phyloP scores from a whole-genome alignment of 2,888 invertebrate species.

The Tipula lateralis region DNA sequence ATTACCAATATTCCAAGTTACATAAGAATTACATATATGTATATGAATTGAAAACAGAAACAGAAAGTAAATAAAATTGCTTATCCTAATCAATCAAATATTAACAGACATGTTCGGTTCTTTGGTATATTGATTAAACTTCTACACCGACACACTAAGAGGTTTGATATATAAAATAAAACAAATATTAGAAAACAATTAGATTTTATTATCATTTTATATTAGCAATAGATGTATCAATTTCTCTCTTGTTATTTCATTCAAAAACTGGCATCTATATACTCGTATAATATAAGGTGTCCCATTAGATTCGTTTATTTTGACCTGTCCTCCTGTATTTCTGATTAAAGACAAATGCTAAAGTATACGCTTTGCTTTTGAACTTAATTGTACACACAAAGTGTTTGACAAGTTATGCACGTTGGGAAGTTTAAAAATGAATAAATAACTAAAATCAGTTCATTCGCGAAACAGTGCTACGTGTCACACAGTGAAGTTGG shows the following conservation, averaged over 20 bases:
- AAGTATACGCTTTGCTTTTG: no score
- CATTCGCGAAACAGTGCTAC: no score
- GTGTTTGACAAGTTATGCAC: no score
- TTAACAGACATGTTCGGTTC: neutral
- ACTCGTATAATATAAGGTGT: neutral
- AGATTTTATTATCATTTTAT: neutral
- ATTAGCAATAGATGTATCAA: neutral
- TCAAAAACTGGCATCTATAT: neutral
- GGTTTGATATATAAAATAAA: neutral
- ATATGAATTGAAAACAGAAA: no score
- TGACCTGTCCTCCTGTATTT: no score
- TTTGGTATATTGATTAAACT: neutral
- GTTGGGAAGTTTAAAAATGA: no score
- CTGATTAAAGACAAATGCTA: no score
- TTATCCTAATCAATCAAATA: slow-evolving; percentile 6
- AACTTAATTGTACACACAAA: no score
- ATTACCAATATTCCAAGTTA: neutral
- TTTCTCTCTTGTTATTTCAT: neutral
- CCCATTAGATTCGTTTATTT: no score
- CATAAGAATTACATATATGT: neutral
- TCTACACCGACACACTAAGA: neutral
- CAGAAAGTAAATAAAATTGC: slow-evolving; percentile 24
- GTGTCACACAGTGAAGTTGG: no score
- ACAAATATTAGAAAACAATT: neutral
- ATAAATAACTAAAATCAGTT: no score